phyloP scores from a whole-genome alignment of 2,888 invertebrate species.

The Saturnia pavonia region DNA sequence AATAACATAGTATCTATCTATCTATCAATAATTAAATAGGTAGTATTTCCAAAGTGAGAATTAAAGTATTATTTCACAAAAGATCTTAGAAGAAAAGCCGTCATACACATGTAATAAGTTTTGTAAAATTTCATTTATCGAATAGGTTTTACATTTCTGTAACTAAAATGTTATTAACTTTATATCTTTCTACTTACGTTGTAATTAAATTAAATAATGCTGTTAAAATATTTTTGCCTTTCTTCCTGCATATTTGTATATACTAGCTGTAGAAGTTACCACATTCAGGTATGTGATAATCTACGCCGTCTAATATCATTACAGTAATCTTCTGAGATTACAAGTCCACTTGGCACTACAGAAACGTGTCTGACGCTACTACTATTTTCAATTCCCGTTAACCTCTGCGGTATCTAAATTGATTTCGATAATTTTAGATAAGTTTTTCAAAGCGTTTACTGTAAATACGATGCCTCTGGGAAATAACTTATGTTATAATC shows the following conservation, averaged over 20 bases:
- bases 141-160: background rate
- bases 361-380: background rate
- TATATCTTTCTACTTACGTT: background rate
- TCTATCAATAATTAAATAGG: too few relatives aligned
- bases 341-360: conserved; percentile 28
- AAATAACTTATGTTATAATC: background rate
- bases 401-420: conserved; percentile 14
- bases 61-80: too few relatives aligned
- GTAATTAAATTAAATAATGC: background rate
- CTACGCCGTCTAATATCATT: conserved; percentile 54
- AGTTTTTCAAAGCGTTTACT: background rate
- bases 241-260: background rate
- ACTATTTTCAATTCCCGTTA: conserved; percentile 12
- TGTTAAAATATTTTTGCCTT: background rate
- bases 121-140: too few relatives aligned
- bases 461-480: background rate
- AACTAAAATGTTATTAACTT: background rate
- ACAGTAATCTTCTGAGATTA: conserved; percentile 39
- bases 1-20: too few relatives aligned
- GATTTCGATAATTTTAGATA: conserved; percentile 6
- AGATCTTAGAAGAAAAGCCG: too few relatives aligned
- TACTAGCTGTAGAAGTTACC: conserved; percentile 41
- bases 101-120: background rate
- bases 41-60: too few relatives aligned
- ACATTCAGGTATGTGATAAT: conserved; percentile 61